phyloP scores from a whole-genome alignment of 2,797 vertebrate species.

The Thripadectes ignobilis region DNA sequence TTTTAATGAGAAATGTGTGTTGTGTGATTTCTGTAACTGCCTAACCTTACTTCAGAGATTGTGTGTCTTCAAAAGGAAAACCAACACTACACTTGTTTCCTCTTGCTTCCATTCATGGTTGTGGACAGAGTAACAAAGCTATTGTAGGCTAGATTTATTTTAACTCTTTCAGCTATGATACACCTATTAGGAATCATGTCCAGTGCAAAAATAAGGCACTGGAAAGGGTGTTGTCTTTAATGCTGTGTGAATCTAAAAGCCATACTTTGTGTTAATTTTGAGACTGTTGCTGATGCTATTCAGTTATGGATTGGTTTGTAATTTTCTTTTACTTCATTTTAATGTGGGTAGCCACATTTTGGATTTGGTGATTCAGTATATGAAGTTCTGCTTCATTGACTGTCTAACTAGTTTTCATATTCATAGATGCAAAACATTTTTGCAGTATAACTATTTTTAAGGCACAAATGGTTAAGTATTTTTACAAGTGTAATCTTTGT shows the following conservation, averaged over 20 bases:
- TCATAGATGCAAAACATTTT: neutral
- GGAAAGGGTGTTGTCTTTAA: neutral
- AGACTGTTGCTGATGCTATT: neutral
- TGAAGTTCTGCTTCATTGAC: neutral
- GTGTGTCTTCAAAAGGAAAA: neutral
- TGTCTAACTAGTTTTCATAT: neutral
- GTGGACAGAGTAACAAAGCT: neutral
- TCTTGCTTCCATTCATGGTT: neutral
- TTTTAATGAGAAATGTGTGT: neutral
- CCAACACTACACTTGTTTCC: neutral
- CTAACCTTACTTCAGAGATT: neutral
- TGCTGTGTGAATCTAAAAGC: neutral
- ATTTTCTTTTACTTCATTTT: neutral
- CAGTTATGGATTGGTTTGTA: neutral
- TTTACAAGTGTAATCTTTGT: slow-evolving; percentile 56
- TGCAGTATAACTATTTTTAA: slow-evolving; percentile 14
- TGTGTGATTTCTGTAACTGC: neutral
- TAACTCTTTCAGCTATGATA: neutral
- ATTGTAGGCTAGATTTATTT: neutral
- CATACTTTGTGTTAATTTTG: neutral
- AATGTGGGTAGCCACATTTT: neutral
- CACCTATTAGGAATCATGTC: neutral
- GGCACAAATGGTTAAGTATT: slow-evolving; percentile 47
- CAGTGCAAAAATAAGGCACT: neutral
- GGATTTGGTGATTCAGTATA: neutral